Base-by-base conservation (phyloP, 2,888 invertebrate species). In the Myopa testacea region DNA sequence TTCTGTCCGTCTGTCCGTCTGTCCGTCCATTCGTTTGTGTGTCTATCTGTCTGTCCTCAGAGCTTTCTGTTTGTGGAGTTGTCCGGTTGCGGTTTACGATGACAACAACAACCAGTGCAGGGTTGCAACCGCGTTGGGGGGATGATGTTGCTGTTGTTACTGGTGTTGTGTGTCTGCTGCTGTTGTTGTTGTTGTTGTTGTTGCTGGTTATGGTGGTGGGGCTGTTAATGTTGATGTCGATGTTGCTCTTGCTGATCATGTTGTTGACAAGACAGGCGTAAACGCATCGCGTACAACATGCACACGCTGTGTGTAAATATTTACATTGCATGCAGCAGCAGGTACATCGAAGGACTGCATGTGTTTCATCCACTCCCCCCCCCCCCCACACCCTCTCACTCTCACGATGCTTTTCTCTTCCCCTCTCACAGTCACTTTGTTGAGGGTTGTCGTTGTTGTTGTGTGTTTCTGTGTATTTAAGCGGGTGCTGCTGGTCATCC, bases 291-390 rank as follows among this genome's bases (percentile, higher is more conserved):
- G 16, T 16, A 55, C 50, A 14, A 14, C 55, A n/a, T 12, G 16
- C n/a, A 12, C 55, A 55, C 14, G 14, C 55, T 5, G 4, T n/a
- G 55, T 16, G 55, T n/a, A 55, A 55, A 55, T 55, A n/a, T 55
- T 55, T 55, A 55, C 55, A 55, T n/a, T 14, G 84, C 45, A 45
- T 84, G 85, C 85, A 85, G 84, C 85, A 83, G 84, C 84, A 63
- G 45, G 45, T 45, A 6, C 45, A 45, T 8, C 45, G 45, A 45
- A 45, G 45, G 1, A 45, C 3, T 8, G 45, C 45, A 45, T 10
- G 10, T 10, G 45, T 26, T 26, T 26, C 45, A 45, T 1, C 1
- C 45, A 1, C 45, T 3, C 45, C 10, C 45, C 45, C 6, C 4
- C 45, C 45, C 45, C 0, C 45, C 3, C 45, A 2, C 45, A 45